These are phyloP conservation scores for Pollachius pollachius DNA, from an alignment of 2,113 vertebrate genomes.

Conservation along the genomic window DNA sequence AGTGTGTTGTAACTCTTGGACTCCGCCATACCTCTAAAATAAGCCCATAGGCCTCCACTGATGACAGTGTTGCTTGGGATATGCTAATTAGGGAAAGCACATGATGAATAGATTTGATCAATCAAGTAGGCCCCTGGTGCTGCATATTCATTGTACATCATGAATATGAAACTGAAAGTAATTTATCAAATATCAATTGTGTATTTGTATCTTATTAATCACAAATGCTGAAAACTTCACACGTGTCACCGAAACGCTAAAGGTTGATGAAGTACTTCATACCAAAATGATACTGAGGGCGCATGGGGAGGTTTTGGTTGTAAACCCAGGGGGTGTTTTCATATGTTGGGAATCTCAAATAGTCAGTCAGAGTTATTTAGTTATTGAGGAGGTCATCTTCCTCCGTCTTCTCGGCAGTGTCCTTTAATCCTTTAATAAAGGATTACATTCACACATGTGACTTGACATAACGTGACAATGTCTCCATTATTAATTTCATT, in stretches of 20 bases:
- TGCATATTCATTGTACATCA: slow-evolving; percentile 75
- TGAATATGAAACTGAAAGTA: slow-evolving; percentile 68
- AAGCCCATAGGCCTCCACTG: slow-evolving; percentile 53
- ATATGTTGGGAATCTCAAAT: slow-evolving; percentile 56
- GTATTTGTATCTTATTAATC: slow-evolving; percentile 75
- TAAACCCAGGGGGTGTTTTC: slow-evolving; percentile 51
- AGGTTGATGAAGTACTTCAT: slow-evolving; percentile 67
- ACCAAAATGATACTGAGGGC: slow-evolving; percentile 59
- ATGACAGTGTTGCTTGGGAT: slow-evolving; percentile 66
- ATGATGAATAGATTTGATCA: slow-evolving; percentile 76
- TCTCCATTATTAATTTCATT: too few species aligned
- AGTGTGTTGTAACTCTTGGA: slow-evolving; percentile 41
- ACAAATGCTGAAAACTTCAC: slow-evolving; percentile 67
- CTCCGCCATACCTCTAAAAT: slow-evolving; percentile 52
- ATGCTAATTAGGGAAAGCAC: slow-evolving; percentile 71
- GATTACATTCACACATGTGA: too few species aligned
- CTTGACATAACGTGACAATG: too few species aligned
- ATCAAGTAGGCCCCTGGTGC: slow-evolving; percentile 69
- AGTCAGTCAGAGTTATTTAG: slow-evolving; percentile 12
- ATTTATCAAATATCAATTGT: slow-evolving; percentile 73
- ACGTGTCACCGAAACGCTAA: slow-evolving; percentile 60
- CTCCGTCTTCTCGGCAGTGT: too few species aligned
- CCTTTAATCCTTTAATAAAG: too few species aligned
- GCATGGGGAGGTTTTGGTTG: slow-evolving; percentile 28
- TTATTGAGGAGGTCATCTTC: too few species aligned